Percentiles rank a stretch among this genome's conserved stretches.
Conservation (phyloP, 2,888 invertebrate genomes). For the Drosophila borealis region DNA sequence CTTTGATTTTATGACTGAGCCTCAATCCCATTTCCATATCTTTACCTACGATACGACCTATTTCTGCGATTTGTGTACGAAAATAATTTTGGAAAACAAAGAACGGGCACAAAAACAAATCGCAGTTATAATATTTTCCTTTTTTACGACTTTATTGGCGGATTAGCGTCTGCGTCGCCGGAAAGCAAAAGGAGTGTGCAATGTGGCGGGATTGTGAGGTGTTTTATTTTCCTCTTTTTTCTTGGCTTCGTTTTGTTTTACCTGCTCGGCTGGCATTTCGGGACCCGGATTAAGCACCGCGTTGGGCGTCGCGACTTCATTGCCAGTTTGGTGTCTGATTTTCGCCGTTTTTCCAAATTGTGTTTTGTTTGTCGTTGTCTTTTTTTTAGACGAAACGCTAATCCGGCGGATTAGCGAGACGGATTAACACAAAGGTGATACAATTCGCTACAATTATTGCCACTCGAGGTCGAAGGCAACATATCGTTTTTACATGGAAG, state of each 20-base stretch:
- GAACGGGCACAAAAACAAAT: slow-evolving; percentile 50
- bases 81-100: slow-evolving; percentile 66
- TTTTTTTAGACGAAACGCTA: slow-evolving; percentile 73
- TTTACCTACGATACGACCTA: slow-evolving; percentile 32
- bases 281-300: slow-evolving; percentile 68
- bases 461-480: slow-evolving; percentile 59
- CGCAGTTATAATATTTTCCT: slow-evolving; percentile 37
- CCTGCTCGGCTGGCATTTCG: slow-evolving; percentile 39
- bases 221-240: slow-evolving; percentile 31
- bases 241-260: slow-evolving; percentile 37
- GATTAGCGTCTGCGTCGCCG: slow-evolving; percentile 65
- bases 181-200: slow-evolving; percentile 73
- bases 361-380: slow-evolving; percentile 52
- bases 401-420: slow-evolving; percentile 70
- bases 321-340: slow-evolving; percentile 46
- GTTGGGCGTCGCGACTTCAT: slow-evolving; percentile 35
- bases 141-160: slow-evolving; percentile 73
- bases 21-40: slow-evolving; percentile 21
- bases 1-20: slow-evolving; percentile 38
- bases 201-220: slow-evolving; percentile 40
- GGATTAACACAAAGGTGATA: slow-evolving; percentile 76
- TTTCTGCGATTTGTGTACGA: slow-evolving; percentile 65
- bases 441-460: slow-evolving; percentile 67
- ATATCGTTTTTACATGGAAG: slow-evolving; percentile 68
- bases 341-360: slow-evolving; percentile 64